A percentile compares a stretch with the other conserved stretches of the same genome.
Evolutionary conservation across 2,888 invertebrate genomes (phyloP).

Genomic region (Venustoraphidia nigricollis): DNA sequence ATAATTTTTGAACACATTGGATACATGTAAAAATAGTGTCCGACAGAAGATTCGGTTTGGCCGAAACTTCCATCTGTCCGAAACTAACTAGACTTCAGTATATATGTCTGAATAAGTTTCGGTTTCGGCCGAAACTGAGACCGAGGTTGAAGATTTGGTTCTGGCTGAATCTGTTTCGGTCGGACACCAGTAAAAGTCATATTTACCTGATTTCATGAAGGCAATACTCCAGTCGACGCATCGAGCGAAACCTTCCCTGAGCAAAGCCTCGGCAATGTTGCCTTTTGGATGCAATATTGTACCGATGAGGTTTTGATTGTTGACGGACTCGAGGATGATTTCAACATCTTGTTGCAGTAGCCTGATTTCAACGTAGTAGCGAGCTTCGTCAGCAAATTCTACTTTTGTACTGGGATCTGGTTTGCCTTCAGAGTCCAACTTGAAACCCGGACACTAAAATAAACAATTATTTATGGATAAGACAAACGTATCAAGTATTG

Average conservation of each 20-base stretch:
- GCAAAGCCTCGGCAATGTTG: constrained; percentile 85
- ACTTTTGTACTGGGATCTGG: constrained; percentile 50
- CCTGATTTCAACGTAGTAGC: constrained; percentile 81
- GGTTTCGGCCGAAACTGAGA: no score
- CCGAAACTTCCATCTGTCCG: no score
- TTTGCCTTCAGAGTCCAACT: constrained; percentile 55
- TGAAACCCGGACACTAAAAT: constrained; percentile 58
- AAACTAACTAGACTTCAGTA: no score
- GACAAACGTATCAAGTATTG: no score
- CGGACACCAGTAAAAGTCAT: background rate
- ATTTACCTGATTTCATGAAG: constrained; percentile 49
- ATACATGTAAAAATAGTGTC: background rate
- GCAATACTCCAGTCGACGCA: constrained; percentile 91
- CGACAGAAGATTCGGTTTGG: no score
- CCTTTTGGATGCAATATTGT: constrained; percentile 82
- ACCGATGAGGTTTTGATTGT: constrained; percentile 87
- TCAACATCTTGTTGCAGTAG: constrained; percentile 84
- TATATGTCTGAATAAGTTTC: no score
- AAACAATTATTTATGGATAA: constrained; percentile 8
- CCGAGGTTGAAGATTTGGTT: no score
- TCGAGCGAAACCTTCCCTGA: constrained; percentile 82
- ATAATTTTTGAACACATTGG: no score
- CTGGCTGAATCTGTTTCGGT: no score
- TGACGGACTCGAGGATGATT: constrained; percentile 79
- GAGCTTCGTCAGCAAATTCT: constrained; percentile 77